Conservation (phyloP, 2,888 invertebrate species). For the Kryphioiulus occultus region DNA sequence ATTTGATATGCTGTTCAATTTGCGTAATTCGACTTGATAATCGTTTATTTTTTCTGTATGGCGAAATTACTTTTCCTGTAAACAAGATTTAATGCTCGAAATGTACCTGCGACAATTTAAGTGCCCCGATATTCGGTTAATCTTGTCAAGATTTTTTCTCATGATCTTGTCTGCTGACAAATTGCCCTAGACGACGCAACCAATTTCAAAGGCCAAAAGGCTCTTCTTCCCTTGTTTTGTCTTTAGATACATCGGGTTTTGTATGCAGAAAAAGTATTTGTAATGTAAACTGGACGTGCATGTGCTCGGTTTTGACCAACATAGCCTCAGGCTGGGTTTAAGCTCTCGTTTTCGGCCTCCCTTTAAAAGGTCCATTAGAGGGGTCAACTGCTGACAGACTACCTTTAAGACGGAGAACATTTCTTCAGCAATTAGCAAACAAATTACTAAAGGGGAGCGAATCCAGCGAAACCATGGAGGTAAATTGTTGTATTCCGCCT, state of each 20-base stretch:
- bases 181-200: background rate
- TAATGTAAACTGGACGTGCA: background rate
- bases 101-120: background rate
- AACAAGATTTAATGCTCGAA: background rate
- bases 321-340: background rate
- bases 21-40: background rate
- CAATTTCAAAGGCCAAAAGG: background rate
- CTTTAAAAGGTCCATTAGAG: slow-evolving; percentile 11
- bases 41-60: background rate
- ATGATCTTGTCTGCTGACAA: background rate
- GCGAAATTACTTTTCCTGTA: background rate
- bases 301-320: background rate
- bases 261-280: background rate
- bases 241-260: background rate
- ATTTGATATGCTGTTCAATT: background rate
- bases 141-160: slow-evolving; percentile 25
- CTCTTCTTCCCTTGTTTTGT: background rate
- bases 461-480: background rate
- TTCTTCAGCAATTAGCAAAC: background rate
- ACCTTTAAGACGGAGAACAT: background rate
- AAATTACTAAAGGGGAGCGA: background rate
- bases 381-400: background rate
- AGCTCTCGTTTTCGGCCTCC: slow-evolving; percentile 7
- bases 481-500: background rate
- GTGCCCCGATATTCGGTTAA: background rate